These are phyloP conservation scores for Podotricha telesiphe DNA, from an alignment of 2,888 invertebrate genomes.

Conservation along the genomic window DNA sequence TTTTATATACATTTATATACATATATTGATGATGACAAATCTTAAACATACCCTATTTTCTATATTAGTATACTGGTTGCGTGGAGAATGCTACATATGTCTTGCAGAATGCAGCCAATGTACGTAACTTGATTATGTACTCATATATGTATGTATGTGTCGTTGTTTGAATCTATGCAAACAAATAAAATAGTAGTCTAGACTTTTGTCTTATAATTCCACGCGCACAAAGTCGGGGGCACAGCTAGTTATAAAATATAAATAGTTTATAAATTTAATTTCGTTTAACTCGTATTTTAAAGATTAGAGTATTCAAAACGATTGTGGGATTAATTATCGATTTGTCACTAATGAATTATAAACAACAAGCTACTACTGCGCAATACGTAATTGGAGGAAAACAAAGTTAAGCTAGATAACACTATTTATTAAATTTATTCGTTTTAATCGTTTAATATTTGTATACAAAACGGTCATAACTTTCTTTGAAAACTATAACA, in stretches of 20 bases:
- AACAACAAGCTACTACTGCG: constrained; percentile 34
- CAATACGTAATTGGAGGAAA: constrained; percentile 33
- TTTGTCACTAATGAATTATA: constrained; percentile 38
- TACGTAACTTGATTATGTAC: not conserved
- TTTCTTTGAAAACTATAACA: not conserved
- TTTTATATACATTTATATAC: no score
- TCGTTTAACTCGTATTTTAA: not conserved
- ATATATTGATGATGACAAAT: no score
- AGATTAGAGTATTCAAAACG: constrained; percentile 4
- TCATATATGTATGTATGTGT: not conserved
- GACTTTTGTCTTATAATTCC: no score
- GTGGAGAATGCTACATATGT: not conserved
- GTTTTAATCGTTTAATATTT: not conserved
- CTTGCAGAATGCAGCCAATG: not conserved
- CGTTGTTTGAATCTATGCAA: no score
- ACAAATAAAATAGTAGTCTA: no score
- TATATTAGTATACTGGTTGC: no score
- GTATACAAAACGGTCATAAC: not conserved
- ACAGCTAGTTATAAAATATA: not conserved
- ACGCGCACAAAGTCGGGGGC: no score
- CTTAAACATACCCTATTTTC: no score
- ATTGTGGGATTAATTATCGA: constrained; percentile 39
- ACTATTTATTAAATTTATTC: constrained; percentile 12
- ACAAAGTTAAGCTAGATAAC: constrained; percentile 35
- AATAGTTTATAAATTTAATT: constrained; percentile 3